These are phyloP conservation scores for Acanthoscelides obtectus DNA, from an alignment of 2,888 invertebrate genomes.

Conservation along the genomic window DNA sequence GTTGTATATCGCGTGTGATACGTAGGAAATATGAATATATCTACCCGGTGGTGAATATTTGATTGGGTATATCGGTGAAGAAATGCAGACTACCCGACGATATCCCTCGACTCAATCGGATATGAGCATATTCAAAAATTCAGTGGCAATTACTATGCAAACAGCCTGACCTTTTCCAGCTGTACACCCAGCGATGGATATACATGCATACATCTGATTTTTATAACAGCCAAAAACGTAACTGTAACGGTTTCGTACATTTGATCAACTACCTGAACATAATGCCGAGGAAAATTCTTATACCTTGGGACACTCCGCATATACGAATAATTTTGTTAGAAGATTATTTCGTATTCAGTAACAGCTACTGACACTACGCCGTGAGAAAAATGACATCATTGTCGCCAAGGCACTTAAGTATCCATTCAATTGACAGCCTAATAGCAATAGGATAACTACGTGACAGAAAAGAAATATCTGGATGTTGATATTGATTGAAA, in stretches of 20 bases:
- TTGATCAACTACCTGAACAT: too few relatives aligned
- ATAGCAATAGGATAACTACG: too few relatives aligned
- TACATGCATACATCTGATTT: neutral
- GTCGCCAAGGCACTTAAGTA: too few relatives aligned
- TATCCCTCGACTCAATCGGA: neutral
- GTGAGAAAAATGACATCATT: too few relatives aligned
- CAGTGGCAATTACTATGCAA: constrained; percentile 36
- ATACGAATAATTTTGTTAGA: too few relatives aligned
- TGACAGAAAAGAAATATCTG: too few relatives aligned
- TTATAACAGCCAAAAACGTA: neutral
- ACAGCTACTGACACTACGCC: too few relatives aligned
- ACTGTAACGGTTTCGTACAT: neutral
- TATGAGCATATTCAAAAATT: constrained; percentile 36
- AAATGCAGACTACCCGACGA: neutral
- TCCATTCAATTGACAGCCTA: too few relatives aligned
- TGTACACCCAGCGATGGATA: neutral
- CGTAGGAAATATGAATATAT: neutral
- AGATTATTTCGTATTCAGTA: too few relatives aligned
- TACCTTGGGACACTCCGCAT: too few relatives aligned
- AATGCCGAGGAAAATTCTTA: too few relatives aligned
- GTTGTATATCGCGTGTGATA: neutral
- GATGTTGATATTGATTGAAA: too few relatives aligned
- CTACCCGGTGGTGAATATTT: neutral
- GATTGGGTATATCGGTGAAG: neutral
- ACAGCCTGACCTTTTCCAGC: constrained; percentile 21